These are phyloP conservation scores for Oceanodroma tethys DNA, from an alignment of 2,113 vertebrate species.

Conservation along the genomic window DNA sequence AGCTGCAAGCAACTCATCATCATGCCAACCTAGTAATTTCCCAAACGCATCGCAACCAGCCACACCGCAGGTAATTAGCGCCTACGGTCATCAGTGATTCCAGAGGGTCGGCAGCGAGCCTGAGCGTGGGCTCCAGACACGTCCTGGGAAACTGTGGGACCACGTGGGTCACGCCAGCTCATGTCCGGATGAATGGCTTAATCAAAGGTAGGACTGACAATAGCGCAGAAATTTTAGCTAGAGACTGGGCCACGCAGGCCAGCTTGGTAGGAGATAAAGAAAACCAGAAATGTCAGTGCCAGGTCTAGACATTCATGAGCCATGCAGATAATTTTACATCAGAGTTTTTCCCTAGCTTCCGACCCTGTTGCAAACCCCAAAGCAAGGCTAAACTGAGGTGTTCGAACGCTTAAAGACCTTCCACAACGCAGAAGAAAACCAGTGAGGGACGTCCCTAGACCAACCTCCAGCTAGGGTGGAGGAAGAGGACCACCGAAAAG, in stretches of 20 bases:
- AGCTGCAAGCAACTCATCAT: not conserved
- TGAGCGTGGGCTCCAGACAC: accelerated
- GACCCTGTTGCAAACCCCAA: not conserved
- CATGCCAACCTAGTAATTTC: not conserved
- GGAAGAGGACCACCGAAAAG: not conserved
- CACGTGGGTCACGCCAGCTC: not conserved
- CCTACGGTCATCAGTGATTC: not conserved
- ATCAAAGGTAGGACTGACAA: not conserved
- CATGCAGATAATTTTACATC: not conserved
- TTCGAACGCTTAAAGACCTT: not conserved
- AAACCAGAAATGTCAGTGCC: not conserved
- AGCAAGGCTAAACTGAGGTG: not conserved
- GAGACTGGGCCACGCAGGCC: not conserved
- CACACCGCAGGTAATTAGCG: not conserved
- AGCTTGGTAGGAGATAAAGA: not conserved
- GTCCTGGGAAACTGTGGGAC: not conserved
- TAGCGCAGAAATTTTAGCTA: not conserved
- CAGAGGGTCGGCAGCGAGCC: not conserved
- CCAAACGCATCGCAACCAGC: accelerated
- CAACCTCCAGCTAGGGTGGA: not conserved
- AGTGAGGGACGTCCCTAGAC: accelerated
- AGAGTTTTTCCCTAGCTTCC: not conserved
- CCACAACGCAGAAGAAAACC: not conserved
- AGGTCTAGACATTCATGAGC: not conserved
- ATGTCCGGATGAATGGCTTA: not conserved